Base-by-base conservation (phyloP, 2,888 invertebrate genomes). In the Aleiodes testaceus region DNA sequence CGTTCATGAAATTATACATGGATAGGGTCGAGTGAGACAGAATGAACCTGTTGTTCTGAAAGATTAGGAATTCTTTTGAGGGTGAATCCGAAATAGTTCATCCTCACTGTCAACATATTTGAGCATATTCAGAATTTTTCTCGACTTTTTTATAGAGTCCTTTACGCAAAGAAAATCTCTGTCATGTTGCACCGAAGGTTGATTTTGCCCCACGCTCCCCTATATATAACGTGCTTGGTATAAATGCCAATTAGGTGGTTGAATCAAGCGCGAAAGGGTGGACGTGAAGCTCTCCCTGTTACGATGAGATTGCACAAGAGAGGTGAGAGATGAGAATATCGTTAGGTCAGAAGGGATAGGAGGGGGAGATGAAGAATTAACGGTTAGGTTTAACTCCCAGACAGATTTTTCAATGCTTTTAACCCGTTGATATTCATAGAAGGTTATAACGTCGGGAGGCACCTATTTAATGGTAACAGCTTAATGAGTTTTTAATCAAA, bases 181-280 rank as follows among this genome's bases (percentile, higher is more conserved):
- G n/a, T n/a, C n/a, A n/a, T n/a, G n/a, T n/a, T n/a, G n/a, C n/a
- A n/a, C n/a, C n/a, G n/a, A n/a, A n/a, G n/a, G n/a, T n/a, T n/a
- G n/a, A n/a, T n/a, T n/a, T n/a, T n/a, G n/a, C n/a, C n/a, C n/a
- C n/a, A n/a, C n/a, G n/a, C n/a, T n/a, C n/a, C n/a, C n/a, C n/a
- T 11, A 36, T 0, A 36, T 36, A 36, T 11, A 36, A 67, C 47
- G 55, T 65, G 52, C 76, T 75, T 72, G 75, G 78, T 77, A 75
- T 81, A 79, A 79, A 81, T 80, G 79, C 80, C 81, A 81, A 81
- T 81, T 81, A 80, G 80, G 77, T 80, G 77, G 79, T 76, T 79
- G 80, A 80, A 80, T 80, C 79, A 79, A 78, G 78, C 73, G 77
- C 77, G 72, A 77, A 76, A 59, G 69, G 70, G 70, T 52, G 55